Evolutionary conservation across 2,888 invertebrate species (phyloP).

Genomic region (Diabrotica balteata): DNA sequence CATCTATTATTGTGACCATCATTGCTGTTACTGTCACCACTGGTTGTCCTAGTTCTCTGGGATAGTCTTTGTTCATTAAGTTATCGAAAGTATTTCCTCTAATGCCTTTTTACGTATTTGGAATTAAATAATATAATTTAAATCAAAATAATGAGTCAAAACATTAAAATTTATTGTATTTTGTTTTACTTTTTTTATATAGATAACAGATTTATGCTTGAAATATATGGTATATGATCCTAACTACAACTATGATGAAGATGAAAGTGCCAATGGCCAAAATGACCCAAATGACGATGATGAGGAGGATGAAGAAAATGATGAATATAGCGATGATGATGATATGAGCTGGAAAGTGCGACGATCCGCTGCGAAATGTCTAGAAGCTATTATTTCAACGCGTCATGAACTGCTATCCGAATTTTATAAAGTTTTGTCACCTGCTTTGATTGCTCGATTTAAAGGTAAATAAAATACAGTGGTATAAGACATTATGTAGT

Average conservation of each 20-base stretch:
- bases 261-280: conserved; percentile 75
- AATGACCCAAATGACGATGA: conserved; percentile 72
- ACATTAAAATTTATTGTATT: conserved; percentile 15
- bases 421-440: conserved; percentile 88
- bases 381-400: conserved; percentile 93
- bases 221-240: conserved; percentile 96
- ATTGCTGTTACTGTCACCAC: too few species aligned
- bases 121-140: too few species aligned
- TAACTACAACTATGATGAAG: conserved; percentile 98
- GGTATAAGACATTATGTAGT: too few species aligned
- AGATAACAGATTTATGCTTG: conserved; percentile 88
- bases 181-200: conserved; percentile 26
- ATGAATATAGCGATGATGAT: conserved; percentile 98
- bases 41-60: too few species aligned
- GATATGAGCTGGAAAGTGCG: conserved; percentile 99
- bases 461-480: conserved; percentile 69
- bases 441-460: conserved; percentile 89
- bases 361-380: conserved; percentile 95
- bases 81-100: neutral
- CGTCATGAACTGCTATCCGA: conserved; percentile 89
- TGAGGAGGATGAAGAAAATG: conserved; percentile 81
- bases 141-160: neutral
- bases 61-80: too few species aligned
- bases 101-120: too few species aligned
- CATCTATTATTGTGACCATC: too few species aligned